phyloP scores from a whole-genome alignment of 2,888 invertebrate genomes.

The Invenusta paracnida region DNA sequence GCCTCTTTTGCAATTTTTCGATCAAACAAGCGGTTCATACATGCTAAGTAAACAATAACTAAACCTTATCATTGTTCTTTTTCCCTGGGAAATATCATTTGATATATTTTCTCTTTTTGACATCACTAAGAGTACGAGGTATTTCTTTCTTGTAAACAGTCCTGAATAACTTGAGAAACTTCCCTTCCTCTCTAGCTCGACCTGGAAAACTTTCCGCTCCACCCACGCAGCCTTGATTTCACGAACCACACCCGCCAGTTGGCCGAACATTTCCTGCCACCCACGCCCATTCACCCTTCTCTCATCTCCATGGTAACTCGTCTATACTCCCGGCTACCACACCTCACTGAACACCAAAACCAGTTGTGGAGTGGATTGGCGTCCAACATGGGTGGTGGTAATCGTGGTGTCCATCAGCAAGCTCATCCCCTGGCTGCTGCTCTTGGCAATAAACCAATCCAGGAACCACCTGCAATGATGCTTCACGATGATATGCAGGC shows the following conservation, averaged over 20 bases:
- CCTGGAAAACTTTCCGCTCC: neutral
- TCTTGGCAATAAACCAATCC: too few species aligned
- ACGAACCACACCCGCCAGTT: neutral
- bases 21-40: too few species aligned
- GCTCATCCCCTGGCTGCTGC: neutral
- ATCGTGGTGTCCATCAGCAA: neutral
- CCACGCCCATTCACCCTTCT: neutral
- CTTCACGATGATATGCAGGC: neutral
- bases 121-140: too few species aligned
- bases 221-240: neutral
- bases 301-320: neutral
- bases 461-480: neutral
- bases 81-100: too few species aligned
- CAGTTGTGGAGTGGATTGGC: neutral
- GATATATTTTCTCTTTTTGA: too few species aligned
- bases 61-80: too few species aligned
- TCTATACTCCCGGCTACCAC: neutral
- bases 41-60: too few species aligned
- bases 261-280: neutral
- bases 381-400: neutral
- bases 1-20: too few species aligned
- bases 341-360: neutral
- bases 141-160: too few species aligned
- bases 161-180: too few species aligned
- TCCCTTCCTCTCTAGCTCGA: neutral